Base-by-base conservation (phyloP, 2,888 invertebrate species). In the Latrodectus elegans region DNA sequence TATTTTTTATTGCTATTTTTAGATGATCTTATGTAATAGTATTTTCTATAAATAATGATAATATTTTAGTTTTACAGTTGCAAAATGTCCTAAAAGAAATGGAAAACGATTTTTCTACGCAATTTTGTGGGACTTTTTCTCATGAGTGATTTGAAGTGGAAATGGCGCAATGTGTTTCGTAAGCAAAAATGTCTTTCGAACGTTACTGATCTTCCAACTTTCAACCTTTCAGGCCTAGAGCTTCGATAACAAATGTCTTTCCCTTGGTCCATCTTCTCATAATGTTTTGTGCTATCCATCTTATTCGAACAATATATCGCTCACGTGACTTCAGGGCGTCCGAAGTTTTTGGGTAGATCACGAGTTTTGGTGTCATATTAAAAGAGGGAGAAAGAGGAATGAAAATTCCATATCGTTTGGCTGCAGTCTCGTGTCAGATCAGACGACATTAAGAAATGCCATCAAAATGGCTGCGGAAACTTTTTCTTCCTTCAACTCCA, bases 271-370 rank as follows among this genome's bases (percentile, higher is more conserved):
- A 60, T 60, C 60, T 60, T n/a, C 60, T 60, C 60, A 60, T 60
- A 60, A 60, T 60, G 60, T n/a, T n/a, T 60, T 60, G 60, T n/a
- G n/a, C n/a, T n/a, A 60, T 60, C n/a, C 60, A 60, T 60, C 60
- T 60, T 60, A 60, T 60, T 60, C 60, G 60, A 60, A 60, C 60
- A 60, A 60, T 60, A 60, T 60, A 60, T 60, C 11, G 60, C n/a
- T 60, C 60, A 60, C 60, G 60, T 60, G 60, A 60, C 60, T 60
- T 60, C 60, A 60, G 60, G 55, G 60, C 60, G 12, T 60, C n/a
- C 60, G 60, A 60, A 60, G 60, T 60, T 60, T 60, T 60, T 60
- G 60, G 60, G n/a, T 15, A 11, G 60, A 60, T 60, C 60, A 60
- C 60, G 60, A 60, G 60, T 60, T 60, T 11, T 60, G 60, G 60